Conservation (phyloP, 2,888 invertebrate species). For the Neria commutata region DNA sequence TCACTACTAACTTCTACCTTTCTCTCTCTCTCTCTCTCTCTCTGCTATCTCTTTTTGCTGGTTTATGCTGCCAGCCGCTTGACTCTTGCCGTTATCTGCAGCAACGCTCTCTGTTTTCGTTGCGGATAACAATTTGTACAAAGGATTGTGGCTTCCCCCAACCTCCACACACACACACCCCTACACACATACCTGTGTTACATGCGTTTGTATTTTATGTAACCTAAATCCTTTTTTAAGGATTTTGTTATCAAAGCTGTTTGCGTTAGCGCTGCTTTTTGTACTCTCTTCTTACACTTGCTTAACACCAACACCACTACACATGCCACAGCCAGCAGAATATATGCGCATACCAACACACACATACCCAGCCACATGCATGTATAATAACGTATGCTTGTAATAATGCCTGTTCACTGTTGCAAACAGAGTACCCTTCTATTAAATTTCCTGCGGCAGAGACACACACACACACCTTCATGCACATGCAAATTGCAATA, state of each 20-base stretch:
- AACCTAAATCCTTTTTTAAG: constrained; percentile 36
- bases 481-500: neutral
- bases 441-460: neutral
- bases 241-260: constrained; percentile 35
- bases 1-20: too few species aligned
- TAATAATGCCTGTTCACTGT: neutral
- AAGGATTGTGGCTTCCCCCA: constrained; percentile 31
- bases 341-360: too few species aligned
- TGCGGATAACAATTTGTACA: constrained; percentile 35
- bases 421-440: neutral
- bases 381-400: neutral
- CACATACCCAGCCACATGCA: neutral
- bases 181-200: constrained; percentile 21
- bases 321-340: too few species aligned
- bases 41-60: too few species aligned
- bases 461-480: neutral
- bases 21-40: too few species aligned
- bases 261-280: constrained; percentile 1
- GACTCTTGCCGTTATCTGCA: too few species aligned
- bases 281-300: neutral
- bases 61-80: too few species aligned
- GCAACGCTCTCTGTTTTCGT: constrained; percentile 35
- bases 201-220: constrained; percentile 18
- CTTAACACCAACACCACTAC: too few species aligned
- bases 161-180: too few species aligned